phyloP scores from a whole-genome alignment of 2,888 invertebrate genomes.

The Ormyrus thymus region DNA sequence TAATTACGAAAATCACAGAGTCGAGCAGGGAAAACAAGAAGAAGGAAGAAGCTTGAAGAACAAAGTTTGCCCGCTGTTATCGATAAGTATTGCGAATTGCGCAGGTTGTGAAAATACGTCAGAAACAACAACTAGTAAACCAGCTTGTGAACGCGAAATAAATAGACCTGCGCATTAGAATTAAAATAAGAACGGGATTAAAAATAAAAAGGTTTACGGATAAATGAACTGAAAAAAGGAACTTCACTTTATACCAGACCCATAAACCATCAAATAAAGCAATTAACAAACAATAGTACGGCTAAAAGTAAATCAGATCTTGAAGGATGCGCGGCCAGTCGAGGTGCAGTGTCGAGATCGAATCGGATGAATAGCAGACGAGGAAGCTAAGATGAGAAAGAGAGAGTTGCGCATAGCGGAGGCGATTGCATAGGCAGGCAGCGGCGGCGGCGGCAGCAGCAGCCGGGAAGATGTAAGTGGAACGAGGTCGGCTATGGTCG shows the following conservation, averaged over 20 bases:
- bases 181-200: too few species aligned
- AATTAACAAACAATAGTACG: too few species aligned
- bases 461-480: slow-evolving; percentile 13
- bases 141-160: slow-evolving; percentile 1
- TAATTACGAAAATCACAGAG: not conserved
- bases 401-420: not conserved
- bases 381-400: not conserved
- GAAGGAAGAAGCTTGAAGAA: not conserved
- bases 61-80: not conserved
- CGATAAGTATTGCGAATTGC: not conserved
- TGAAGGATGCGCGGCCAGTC: not conserved
- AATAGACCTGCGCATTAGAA: not conserved
- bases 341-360: too few species aligned
- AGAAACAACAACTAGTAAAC: not conserved
- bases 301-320: too few species aligned
- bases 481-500: slow-evolving; percentile 43
- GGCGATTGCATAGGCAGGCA: not conserved
- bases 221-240: too few species aligned
- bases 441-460: not conserved
- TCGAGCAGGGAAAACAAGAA: not conserved
- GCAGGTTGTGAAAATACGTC: not conserved
- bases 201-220: too few species aligned
- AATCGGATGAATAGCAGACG: not conserved
- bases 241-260: too few species aligned
- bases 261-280: too few species aligned